phyloP scores from a whole-genome alignment of 2,888 invertebrate species.

The Orthonevra nobilis region DNA sequence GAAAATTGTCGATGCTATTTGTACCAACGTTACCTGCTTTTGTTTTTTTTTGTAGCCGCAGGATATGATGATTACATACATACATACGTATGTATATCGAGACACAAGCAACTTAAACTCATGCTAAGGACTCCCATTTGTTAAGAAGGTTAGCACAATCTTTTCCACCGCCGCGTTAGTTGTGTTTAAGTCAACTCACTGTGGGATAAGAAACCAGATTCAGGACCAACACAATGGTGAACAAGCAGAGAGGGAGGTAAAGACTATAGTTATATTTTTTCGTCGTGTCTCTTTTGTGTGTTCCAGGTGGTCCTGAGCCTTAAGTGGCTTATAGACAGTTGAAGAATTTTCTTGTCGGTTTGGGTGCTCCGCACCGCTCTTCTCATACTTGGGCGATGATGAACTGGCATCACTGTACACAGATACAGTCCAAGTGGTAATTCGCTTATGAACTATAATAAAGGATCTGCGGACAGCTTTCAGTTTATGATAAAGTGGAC shows the following conservation, averaged over 20 bases:
- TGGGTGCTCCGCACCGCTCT: not conserved
- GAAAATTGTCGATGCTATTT: conserved; percentile 20
- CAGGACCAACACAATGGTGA: not conserved
- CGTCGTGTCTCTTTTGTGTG: conserved; percentile 34
- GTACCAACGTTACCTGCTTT: too few relatives aligned
- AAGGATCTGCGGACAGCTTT: conserved; percentile 46
- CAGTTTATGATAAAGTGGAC: conserved; percentile 48
- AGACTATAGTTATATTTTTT: conserved; percentile 33
- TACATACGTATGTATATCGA: not conserved
- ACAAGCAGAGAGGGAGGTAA: not conserved
- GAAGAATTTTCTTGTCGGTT: conserved; percentile 18
- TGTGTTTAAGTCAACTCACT: conserved; percentile 35
- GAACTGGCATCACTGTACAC: conserved; percentile 31
- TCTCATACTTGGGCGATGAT: not conserved
- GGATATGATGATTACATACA: not conserved
- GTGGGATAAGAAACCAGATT: conserved; percentile 8
- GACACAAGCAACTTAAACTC: conserved; percentile 30
- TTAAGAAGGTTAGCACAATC: conserved; percentile 47
- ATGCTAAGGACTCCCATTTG: conserved; percentile 42
- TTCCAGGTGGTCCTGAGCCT: not conserved
- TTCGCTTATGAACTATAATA: conserved; percentile 55
- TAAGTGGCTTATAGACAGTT: not conserved
- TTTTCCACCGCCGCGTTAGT: conserved; percentile 28
- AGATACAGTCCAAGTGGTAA: conserved; percentile 61
- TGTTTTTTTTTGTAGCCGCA: not conserved